Evolutionary conservation across 2,888 invertebrate genomes (phyloP).

Genomic region (Onthophagus sagittarius): DNA sequence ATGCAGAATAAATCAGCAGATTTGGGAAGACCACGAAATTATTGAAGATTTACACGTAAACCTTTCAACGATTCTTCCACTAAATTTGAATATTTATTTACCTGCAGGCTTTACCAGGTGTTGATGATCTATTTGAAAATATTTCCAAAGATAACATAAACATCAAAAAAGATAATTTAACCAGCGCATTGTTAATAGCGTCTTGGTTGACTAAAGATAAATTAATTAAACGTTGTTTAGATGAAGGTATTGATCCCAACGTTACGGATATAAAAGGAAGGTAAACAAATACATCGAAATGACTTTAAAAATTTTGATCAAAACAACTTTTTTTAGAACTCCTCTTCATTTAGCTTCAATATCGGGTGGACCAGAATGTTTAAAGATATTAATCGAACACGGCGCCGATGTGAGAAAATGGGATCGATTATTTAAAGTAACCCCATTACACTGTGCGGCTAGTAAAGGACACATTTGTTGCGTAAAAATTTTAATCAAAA

Average conservation of each 20-base stretch:
- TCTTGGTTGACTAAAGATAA: constrained; percentile 59
- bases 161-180: constrained; percentile 18
- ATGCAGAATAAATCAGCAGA: constrained; percentile 34
- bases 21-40: constrained; percentile 41
- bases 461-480: constrained; percentile 60
- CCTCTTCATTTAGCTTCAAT: constrained; percentile 77
- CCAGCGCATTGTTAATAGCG: constrained; percentile 50
- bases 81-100: background rate
- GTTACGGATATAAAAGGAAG: constrained; percentile 64
- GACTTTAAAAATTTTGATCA: background rate
- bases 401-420: constrained; percentile 66
- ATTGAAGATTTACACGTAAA: constrained; percentile 42
- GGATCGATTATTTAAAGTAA: constrained; percentile 66
- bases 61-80: background rate
- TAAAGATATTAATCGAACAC: constrained; percentile 63
- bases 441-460: constrained; percentile 76
- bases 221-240: constrained; percentile 54
- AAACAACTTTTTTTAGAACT: constrained; percentile 47
- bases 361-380: constrained; percentile 68
- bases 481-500: constrained; percentile 61
- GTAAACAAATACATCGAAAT: constrained; percentile 46
- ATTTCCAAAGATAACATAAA: constrained; percentile 14
- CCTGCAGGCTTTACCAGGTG: constrained; percentile 47
- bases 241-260: constrained; percentile 60
- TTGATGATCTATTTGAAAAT: constrained; percentile 47